Base-by-base conservation (phyloP, 2,797 vertebrate genomes). In the Sebastes cheni region DNA sequence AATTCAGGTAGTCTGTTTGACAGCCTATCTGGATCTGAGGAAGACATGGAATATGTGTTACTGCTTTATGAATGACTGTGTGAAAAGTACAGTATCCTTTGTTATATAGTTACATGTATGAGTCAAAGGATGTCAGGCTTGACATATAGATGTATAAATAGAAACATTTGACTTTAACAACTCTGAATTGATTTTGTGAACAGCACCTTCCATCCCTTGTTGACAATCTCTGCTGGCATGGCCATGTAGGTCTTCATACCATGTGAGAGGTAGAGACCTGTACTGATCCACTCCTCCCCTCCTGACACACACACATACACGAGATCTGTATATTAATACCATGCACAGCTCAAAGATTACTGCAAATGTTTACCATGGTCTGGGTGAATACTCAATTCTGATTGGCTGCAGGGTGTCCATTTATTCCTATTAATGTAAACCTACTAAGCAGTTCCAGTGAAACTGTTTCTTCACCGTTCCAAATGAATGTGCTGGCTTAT, bases 11-110 rank as follows among this genome's bases (percentile, higher is more conserved):
- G 23, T 99, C 97, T 0, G 94, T 95, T 73, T 98, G 97, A 88
- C 97, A 98, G 32, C 97, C 97, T 2, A 97, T 94, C 91, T 98
- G 97, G 78, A 98, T 89, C 97, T 98, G 89, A 61, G 11, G 52
- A 79, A 14, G 2, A 84, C 6, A 56, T 56, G 22, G 12, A 25
- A 56, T 27, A 55, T 27, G 9, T 54, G 5, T 25, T 62, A n/a
- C 3, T 56, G 55, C 12, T 25, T 56, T 50, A 27, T 58, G 22
- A 56, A 25, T 27, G 12, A 25, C 42, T 50, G 42, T 20, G 2
- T 50, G 42, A 50, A 56, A 56, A 56, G 54, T 56, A 25, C 23
- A 56, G 55, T 58, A 56, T 25, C 1, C 27, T 60, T 60, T 30
- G 58, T 60, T 18, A 30, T 20, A 29, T 30, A 18, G 14, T 60